These are phyloP conservation scores for Acholoe squamosa DNA, from an alignment of 2,888 invertebrate genomes.

Conservation along the genomic window DNA sequence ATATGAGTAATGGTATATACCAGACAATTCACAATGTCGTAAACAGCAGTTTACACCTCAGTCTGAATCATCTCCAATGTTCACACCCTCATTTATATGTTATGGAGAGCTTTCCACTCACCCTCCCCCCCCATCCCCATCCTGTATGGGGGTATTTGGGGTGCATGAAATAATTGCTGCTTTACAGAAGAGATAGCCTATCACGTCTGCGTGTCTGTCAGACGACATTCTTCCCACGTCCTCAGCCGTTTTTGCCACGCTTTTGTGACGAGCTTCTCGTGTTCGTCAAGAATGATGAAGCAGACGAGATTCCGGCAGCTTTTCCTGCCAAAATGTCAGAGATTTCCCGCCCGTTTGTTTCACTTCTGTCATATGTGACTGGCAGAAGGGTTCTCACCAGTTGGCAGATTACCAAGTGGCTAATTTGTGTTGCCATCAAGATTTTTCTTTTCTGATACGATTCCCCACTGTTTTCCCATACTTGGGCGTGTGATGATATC, in stretches of 20 bases:
- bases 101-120: no score
- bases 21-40: no score
- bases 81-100: no score
- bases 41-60: no score
- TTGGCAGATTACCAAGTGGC: neutral
- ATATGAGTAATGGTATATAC: no score
- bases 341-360: slow-evolving; percentile 10
- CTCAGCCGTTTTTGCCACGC: neutral
- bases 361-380: neutral
- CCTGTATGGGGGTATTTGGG: neutral
- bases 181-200: neutral
- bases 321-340: neutral
- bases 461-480: neutral
- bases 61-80: no score
- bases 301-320: neutral
- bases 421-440: neutral
- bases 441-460: neutral
- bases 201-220: neutral
- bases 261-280: neutral
- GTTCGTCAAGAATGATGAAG: neutral
- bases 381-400: neutral
- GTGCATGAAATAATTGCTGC: neutral
- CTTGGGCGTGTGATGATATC: no score
- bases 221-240: neutral
- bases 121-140: no score